Evolutionary conservation across 2,888 invertebrate species (phyloP).

Genomic region (Ennomos fuscantarius): DNA sequence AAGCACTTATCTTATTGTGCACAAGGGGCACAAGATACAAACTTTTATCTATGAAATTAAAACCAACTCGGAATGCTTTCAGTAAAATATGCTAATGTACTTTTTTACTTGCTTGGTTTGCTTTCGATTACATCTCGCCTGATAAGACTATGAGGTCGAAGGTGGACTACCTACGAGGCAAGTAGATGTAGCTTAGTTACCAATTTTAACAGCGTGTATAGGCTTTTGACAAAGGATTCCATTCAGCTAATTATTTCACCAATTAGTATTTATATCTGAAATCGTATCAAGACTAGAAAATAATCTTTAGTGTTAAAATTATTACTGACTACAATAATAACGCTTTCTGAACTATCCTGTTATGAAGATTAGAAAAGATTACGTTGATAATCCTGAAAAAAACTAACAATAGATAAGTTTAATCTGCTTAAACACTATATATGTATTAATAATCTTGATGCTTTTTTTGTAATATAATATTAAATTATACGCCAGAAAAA

Average conservation of each 20-base stretch:
- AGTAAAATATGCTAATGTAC: not conserved
- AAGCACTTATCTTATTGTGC: too few species aligned
- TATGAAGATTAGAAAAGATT: conserved; percentile 7
- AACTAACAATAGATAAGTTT: conserved; percentile 15
- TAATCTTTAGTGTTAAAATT: not conserved
- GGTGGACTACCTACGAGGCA: not conserved
- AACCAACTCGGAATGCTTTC: conserved; percentile 13
- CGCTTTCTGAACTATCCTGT: not conserved
- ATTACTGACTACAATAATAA: not conserved
- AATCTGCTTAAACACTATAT: not conserved
- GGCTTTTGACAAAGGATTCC: too few species aligned
- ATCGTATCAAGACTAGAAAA: too few species aligned
- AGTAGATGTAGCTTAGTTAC: not conserved
- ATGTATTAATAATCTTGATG: too few species aligned
- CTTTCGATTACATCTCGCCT: too few species aligned
- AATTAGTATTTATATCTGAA: too few species aligned
- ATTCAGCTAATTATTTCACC: too few species aligned
- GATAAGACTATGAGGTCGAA: too few species aligned
- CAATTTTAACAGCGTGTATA: too few species aligned
- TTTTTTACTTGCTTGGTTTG: too few species aligned
- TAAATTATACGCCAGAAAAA: too few species aligned
- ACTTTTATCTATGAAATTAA: conserved; percentile 10
- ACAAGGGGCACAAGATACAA: conserved; percentile 8
- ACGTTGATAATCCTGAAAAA: conserved; percentile 3
- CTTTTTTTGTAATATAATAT: too few species aligned